A percentile compares a stretch with the other conserved stretches of the same genome.
Conservation (phyloP, 2,888 invertebrate genomes). For the Rapana venosa region DNA sequence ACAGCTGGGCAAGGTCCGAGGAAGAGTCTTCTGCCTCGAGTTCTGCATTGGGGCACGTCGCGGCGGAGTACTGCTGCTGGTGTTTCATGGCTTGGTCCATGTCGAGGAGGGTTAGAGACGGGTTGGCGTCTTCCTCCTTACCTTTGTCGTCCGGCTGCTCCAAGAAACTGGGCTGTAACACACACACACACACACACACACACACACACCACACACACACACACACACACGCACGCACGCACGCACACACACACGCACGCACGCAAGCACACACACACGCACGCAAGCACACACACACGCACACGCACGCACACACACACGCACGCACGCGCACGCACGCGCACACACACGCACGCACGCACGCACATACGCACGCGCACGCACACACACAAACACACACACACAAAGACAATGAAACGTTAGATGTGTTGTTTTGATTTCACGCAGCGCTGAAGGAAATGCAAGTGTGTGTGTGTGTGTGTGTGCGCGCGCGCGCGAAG, state of each 20-base stretch:
- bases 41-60: background rate
- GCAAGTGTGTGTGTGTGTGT: background rate
- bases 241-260: too few species aligned
- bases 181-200: too few species aligned
- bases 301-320: too few species aligned
- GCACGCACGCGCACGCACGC: too few species aligned
- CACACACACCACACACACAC: too few species aligned
- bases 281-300: too few species aligned
- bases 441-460: background rate
- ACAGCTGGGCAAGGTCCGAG: background rate
- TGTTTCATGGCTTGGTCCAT: background rate
- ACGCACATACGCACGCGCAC: too few species aligned
- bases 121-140: background rate
- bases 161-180: slow-evolving; percentile 42
- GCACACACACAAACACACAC: too few species aligned
- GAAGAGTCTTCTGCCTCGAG: background rate
- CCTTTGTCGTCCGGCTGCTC: background rate
- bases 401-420: background rate
- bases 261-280: too few species aligned
- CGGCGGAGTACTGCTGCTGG: background rate
- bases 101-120: background rate
- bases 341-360: too few species aligned
- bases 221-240: too few species aligned
- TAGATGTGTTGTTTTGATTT: too few species aligned
- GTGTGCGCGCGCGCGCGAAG: background rate